Evolutionary conservation across 1,140 invertebrate genomes (phyloP), one percentile per base, ranked within the genome.

Genomic region (Cecropterus lyciades): DNA sequence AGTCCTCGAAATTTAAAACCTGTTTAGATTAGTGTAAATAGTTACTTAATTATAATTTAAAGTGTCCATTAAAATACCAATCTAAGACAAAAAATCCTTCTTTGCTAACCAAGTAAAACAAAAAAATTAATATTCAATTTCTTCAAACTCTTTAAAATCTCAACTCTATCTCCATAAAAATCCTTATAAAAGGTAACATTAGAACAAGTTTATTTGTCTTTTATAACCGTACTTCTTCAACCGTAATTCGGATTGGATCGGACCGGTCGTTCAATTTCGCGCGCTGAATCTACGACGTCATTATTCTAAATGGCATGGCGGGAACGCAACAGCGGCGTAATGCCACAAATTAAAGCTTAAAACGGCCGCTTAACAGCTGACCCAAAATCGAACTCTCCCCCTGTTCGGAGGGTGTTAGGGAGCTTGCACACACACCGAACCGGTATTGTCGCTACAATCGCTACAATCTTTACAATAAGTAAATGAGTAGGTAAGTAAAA

Each of bases 281-380:
- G 67, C 74, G 73, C 55, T 62, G 72, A 85, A 82, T 80, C 67
- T 79, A 80, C 79, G 78, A 73, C 80, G 75, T 85, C 84, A 88
- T 89, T 91, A 91, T 86, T 88, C 80, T 82, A 87, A 89, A 89
- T 81, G 85, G 81, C 79, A 88, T 81, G 85, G 81, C 80, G 79
- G 76, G 79, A 70, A 80, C 70, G 82, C 77, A 60, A 60, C 45
- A 78, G 80, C 78, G 78, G 66, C 85, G 79, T 84, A 83, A 88
- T 91, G 84, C 88, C 88, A 91, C 88, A 91, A 91, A 91, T 91
- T 91, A 91, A 91, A 91, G 88, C 88, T 91, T 91, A 91, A 91
- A 91, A 87, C 84, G 88, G 84, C 75, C 88, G 89, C 81, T 91
- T 91, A 91, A 91, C 87, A 88, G 88, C 88, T 89, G 88, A 89